Evolutionary conservation across 2,888 invertebrate genomes (phyloP).

Genomic region (Orchestes rusci): DNA sequence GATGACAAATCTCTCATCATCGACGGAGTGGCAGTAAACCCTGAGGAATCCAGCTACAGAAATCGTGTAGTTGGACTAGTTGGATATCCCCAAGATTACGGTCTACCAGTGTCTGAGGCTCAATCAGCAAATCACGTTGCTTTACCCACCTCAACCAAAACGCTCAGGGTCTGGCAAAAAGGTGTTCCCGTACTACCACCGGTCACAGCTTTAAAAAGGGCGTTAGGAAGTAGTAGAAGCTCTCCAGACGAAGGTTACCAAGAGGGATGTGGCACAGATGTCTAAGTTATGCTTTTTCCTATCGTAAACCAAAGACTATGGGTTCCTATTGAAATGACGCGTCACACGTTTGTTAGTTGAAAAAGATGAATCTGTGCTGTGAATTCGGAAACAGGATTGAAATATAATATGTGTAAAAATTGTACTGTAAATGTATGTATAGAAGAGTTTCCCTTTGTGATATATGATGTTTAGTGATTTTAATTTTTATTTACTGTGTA

Average conservation of each 20-base stretch:
- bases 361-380: constrained; percentile 33
- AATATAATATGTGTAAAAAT: constrained; percentile 28
- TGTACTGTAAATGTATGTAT: too few relatives aligned
- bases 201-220: constrained; percentile 77
- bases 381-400: constrained; percentile 20
- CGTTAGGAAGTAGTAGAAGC: constrained; percentile 73
- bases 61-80: constrained; percentile 37
- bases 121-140: constrained; percentile 42
- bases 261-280: constrained; percentile 88
- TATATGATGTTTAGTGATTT: constrained; percentile 31
- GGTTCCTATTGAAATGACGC: too few relatives aligned
- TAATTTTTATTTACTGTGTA: constrained; percentile 32
- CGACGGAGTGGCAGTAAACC: constrained; percentile 46
- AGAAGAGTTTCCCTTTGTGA: constrained; percentile 35
- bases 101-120: constrained; percentile 55
- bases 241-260: constrained; percentile 88
- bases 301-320: constrained; percentile 31
- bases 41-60: constrained; percentile 53
- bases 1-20: constrained; percentile 73
- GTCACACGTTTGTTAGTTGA: too few relatives aligned
- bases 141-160: constrained; percentile 61
- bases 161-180: constrained; percentile 80
- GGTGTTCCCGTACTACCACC: constrained; percentile 81
- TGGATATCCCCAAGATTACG: constrained; percentile 72
- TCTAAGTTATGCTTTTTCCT: constrained; percentile 49